Evolutionary conservation across 2,888 invertebrate genomes (phyloP), one percentile per base, ranked within the genome.

Genomic region (Drosophila affinis): DNA sequence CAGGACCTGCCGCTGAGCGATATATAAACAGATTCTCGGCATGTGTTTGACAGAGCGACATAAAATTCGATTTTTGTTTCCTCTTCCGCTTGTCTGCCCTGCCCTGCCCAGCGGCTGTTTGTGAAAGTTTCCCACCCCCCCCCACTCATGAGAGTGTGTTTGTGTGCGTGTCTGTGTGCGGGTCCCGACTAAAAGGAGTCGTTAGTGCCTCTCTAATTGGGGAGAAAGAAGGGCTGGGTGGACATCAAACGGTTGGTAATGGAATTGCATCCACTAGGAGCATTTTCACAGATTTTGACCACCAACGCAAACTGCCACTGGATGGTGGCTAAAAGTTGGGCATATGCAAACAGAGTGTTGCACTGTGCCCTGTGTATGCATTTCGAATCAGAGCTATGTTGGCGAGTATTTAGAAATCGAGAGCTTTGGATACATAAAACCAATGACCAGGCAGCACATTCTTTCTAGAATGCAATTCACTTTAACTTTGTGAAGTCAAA

Each of bases 21-120:
- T 84, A 72, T 77, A 73, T 81, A 81, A 87, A 77, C 84, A 84
- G 81, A 76, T 71, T 84, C 72, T 74, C 67, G 54, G 62, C 44
- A 72, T 63, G 55, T 53, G 56, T 72, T 70, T 71, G 78, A 57
- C 62, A 75, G 69, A 57, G 63, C 56, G 56, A 59, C 70, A 68
- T 74, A 56, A 61, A 77, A 78, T 64, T 73, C 67, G 67, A 73
- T 67, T 68, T 69, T 29, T 51, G 64, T 59, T 58, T 55, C 54
- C 47, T 60, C 34, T 34, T 21, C 46, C 34, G 52, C 27, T 57
- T 48, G 55, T 48, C 62, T 56, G 62, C 63, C 55, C 14, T 12
- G 70, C 17, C 39, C 59, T 27, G 29, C 29, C 29, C 29, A 29
- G 5, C 24, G 24, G 24, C 29, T 9, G 65, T 29, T 49, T 56